Evolutionary conservation across 2,113 vertebrate species (phyloP).

Genomic region (Trochalopteron elliotii): DNA sequence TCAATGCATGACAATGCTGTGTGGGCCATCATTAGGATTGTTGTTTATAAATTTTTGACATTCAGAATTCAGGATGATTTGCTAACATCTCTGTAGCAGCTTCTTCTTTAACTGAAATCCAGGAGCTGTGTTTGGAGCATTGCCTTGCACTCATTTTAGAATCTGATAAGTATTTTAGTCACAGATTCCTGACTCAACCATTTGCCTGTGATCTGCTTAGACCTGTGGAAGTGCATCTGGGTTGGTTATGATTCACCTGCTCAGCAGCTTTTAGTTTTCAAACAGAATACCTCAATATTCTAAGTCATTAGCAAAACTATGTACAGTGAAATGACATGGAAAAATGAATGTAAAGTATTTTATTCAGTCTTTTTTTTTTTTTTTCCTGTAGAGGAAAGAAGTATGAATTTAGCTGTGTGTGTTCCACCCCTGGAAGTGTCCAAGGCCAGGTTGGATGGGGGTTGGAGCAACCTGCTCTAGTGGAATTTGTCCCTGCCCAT

Average conservation of each 20-base stretch:
- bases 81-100: not conserved
- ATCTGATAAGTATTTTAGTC: not conserved
- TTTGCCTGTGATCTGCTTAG: not conserved
- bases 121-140: not conserved
- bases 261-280: not conserved
- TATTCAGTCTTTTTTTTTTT: not conserved
- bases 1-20: not conserved
- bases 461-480: not conserved
- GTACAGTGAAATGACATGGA: not conserved
- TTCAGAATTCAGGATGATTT: constrained; percentile 28
- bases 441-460: not conserved
- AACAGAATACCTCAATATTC: not conserved
- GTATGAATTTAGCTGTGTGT: not conserved
- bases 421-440: not conserved
- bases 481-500: not conserved
- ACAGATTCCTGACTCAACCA: not conserved
- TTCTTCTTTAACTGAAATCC: not conserved
- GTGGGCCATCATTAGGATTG: not conserved
- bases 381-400: not conserved
- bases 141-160: not conserved
- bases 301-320: not conserved
- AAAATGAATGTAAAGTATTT: not conserved
- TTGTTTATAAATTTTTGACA: constrained; percentile 19
- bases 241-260: not conserved
- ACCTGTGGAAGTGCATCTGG: not conserved